Evolutionary conservation across 2,888 invertebrate species (phyloP).

Genomic region (Dermolepida albohirtum): DNA sequence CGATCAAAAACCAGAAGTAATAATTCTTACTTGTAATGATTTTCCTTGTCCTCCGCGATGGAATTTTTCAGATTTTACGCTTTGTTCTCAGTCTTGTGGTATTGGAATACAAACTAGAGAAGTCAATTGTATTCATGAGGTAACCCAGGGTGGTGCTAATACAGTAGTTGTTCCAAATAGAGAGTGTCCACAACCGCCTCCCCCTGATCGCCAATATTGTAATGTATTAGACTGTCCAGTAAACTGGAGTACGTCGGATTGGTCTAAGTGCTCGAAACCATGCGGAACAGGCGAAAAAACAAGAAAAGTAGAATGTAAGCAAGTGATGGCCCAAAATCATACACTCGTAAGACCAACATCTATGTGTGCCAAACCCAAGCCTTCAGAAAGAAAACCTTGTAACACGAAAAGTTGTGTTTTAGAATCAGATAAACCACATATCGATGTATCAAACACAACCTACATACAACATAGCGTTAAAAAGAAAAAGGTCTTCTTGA

Average conservation of each 20-base stretch:
- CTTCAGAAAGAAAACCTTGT: constrained; percentile 84
- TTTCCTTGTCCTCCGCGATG: constrained; percentile 95
- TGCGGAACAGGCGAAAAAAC: constrained; percentile 93
- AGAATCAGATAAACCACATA: constrained; percentile 78
- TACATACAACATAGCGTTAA: constrained; percentile 87
- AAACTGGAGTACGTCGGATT: constrained; percentile 87
- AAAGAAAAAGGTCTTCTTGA: constrained; percentile 84
- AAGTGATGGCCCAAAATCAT: constrained; percentile 93
- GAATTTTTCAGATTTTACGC: constrained; percentile 90
- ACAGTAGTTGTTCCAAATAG: constrained; percentile 93
- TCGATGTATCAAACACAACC: constrained; percentile 82
- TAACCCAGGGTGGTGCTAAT: constrained; percentile 87
- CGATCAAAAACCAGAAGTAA: constrained; percentile 88
- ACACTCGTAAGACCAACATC: constrained; percentile 82
- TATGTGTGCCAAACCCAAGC: constrained; percentile 81
- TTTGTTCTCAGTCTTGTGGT: constrained; percentile 94
- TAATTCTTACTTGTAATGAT: constrained; percentile 92
- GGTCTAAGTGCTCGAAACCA: constrained; percentile 93
- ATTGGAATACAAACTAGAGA: constrained; percentile 92
- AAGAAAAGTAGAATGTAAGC: constrained; percentile 88
- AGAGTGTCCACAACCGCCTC: constrained; percentile 92
- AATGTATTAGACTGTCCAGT: constrained; percentile 94
- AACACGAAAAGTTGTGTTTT: constrained; percentile 84
- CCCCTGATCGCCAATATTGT: constrained; percentile 90
- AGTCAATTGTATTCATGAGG: constrained; percentile 88